Percentiles rank a stretch among this genome's conserved stretches.
These are phyloP conservation scores for Hemistola chrysoprasaria DNA, from an alignment of 2,888 invertebrate species.

Conservation along the genomic window DNA sequence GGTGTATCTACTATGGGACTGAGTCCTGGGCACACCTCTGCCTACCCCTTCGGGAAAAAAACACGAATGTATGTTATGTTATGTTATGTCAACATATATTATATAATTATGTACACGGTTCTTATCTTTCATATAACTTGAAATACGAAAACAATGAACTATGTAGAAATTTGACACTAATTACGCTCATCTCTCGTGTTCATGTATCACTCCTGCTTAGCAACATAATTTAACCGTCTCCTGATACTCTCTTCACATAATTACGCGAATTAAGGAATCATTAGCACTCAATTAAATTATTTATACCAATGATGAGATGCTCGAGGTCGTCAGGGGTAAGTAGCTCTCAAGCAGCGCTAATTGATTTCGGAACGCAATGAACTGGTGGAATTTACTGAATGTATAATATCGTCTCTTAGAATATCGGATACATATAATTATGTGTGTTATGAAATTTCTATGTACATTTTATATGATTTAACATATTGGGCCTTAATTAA, in stretches of 20 bases:
- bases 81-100: too few relatives aligned
- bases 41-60: too few relatives aligned
- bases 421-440: slow-evolving; percentile 14
- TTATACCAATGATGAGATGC: slow-evolving; percentile 37
- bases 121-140: too few relatives aligned
- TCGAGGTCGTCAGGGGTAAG: slow-evolving; percentile 2
- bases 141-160: too few relatives aligned
- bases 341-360: slow-evolving; percentile 49
- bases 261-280: slow-evolving; percentile 37
- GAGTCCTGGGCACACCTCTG: too few relatives aligned
- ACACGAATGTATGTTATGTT: too few relatives aligned
- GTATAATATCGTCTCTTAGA: slow-evolving; percentile 23
- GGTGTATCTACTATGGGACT: too few relatives aligned
- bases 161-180: too few relatives aligned
- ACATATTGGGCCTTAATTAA: too few relatives aligned
- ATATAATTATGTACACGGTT: too few relatives aligned
- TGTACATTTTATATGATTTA: background rate
- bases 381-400: slow-evolving; percentile 49
- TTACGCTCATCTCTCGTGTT: background rate
- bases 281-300: slow-evolving; percentile 46
- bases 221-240: slow-evolving; percentile 30
- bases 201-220: slow-evolving; percentile 6
- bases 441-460: slow-evolving; percentile 6
- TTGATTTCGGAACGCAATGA: slow-evolving; percentile 53
- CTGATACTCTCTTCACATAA: slow-evolving; percentile 30